A percentile compares a stretch with the other conserved stretches of the same genome.
These are phyloP conservation scores for Scaptodrosophila lebanonensis DNA, from an alignment of 1,140 invertebrate species.

Conservation along the genomic window DNA sequence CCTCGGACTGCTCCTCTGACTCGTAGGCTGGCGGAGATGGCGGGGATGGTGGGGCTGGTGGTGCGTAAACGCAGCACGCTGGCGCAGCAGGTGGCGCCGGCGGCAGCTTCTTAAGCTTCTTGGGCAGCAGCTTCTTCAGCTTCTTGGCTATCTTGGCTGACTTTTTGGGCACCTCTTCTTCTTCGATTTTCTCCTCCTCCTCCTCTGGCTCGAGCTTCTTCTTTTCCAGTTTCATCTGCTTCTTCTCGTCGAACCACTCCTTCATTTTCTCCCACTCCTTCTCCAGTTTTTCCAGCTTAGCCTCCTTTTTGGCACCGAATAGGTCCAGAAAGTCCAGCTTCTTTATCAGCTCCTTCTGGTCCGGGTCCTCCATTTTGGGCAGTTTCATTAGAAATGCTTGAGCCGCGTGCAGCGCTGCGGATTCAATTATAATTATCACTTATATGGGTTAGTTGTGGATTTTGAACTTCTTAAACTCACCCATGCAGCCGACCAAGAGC, in stretches of 20 bases:
- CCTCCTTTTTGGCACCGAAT: constrained; percentile 42
- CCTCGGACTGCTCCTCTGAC: background rate
- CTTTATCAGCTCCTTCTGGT: constrained; percentile 47
- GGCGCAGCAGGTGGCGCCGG: constrained; percentile 17
- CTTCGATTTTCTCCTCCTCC: constrained; percentile 9
- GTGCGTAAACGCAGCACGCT: background rate
- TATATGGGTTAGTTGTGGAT: background rate
- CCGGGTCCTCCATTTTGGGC: constrained; percentile 41
- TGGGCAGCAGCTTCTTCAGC: constrained; percentile 2
- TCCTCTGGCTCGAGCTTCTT: constrained; percentile 36
- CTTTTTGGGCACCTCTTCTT: too few relatives aligned
- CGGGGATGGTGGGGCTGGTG: constrained; percentile 14
- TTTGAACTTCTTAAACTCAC: constrained; percentile 23
- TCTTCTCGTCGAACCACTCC: constrained; percentile 52
- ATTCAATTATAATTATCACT: background rate
- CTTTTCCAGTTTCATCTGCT: constrained; percentile 44
- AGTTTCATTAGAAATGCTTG: constrained; percentile 38
- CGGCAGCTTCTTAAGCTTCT: constrained; percentile 17
- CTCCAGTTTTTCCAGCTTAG: constrained; percentile 44
- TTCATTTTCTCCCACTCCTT: constrained; percentile 55
- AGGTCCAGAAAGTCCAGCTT: constrained; percentile 58
- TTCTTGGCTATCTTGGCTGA: constrained; percentile 44
- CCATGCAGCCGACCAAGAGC: constrained; percentile 42
- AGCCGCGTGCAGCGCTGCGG: constrained; percentile 32
- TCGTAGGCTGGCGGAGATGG: background rate